phyloP scores from a whole-genome alignment of 2,888 invertebrate genomes.

The Eupithecia exiguata region DNA sequence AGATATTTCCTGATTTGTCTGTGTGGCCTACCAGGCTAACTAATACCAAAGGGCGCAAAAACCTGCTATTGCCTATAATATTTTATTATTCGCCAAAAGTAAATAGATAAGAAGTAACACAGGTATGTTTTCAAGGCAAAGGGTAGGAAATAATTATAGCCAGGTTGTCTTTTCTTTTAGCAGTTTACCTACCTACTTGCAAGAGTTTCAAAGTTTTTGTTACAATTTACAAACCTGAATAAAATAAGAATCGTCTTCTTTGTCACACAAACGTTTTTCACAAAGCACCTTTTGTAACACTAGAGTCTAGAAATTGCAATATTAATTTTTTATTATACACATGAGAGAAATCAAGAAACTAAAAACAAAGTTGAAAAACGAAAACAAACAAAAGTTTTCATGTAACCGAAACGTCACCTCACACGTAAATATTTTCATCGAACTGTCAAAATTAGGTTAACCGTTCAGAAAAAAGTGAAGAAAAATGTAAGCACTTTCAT shows the following conservation, averaged over 20 bases:
- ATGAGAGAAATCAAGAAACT: constrained; percentile 3
- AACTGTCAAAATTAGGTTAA: constrained; percentile 74
- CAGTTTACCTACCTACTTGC: background rate
- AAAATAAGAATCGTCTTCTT: background rate
- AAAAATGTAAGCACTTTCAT: constrained; percentile 33
- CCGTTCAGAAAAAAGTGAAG: constrained; percentile 50
- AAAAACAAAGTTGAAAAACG: constrained; percentile 21
- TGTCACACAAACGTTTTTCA: constrained; percentile 15
- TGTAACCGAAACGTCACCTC: constrained; percentile 58
- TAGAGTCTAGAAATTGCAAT: background rate
- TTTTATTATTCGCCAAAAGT: background rate
- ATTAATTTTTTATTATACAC: background rate
- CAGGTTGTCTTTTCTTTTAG: background rate
- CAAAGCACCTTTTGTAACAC: constrained; percentile 16
- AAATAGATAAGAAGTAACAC: background rate
- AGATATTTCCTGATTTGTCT: background rate
- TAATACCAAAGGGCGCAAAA: background rate
- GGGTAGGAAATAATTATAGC: background rate
- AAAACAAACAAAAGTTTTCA: constrained; percentile 42
- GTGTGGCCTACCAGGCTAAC: no score
- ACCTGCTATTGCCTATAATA: background rate
- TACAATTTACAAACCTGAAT: constrained; percentile 30
- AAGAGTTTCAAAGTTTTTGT: constrained; percentile 12
- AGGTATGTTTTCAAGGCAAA: background rate
- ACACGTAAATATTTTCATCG: constrained; percentile 71